These are phyloP conservation scores for Drosophila mulleri DNA, from an alignment of 2,888 invertebrate species.

Conservation along the genomic window DNA sequence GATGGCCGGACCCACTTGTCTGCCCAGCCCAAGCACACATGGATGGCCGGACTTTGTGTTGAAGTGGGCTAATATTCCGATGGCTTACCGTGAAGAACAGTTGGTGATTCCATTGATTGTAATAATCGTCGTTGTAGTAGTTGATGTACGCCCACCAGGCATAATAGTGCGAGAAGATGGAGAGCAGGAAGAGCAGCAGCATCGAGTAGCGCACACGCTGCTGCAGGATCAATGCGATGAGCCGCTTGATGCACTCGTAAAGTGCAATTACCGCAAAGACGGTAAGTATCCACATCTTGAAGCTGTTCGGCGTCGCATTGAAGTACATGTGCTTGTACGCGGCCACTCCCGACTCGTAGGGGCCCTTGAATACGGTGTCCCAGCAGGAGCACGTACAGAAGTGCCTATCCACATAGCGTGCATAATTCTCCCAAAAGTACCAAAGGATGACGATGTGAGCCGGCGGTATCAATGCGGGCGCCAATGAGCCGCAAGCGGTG, in stretches of 20 bases:
- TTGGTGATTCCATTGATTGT: slow-evolving; percentile 90
- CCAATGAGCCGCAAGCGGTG: slow-evolving; percentile 84
- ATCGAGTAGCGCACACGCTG: slow-evolving; percentile 87
- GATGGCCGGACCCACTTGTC: slow-evolving; percentile 20
- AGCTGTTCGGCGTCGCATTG: slow-evolving; percentile 88
- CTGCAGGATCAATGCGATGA: slow-evolving; percentile 86
- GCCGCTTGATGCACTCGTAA: slow-evolving; percentile 88
- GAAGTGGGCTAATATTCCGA: not conserved
- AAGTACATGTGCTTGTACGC: slow-evolving; percentile 90
- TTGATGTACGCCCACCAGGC: slow-evolving; percentile 90
- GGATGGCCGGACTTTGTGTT: slow-evolving; percentile 14
- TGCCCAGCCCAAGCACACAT: slow-evolving; percentile 21
- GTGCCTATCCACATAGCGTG: slow-evolving; percentile 88
- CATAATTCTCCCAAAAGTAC: slow-evolving; percentile 89
- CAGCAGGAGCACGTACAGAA: slow-evolving; percentile 91
- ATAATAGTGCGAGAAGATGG: slow-evolving; percentile 89
- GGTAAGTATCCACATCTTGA: slow-evolving; percentile 89
- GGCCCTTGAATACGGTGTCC: slow-evolving; percentile 91
- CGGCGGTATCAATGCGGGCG: slow-evolving; percentile 87
- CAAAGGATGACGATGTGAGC: slow-evolving; percentile 88
- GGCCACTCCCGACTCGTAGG: slow-evolving; percentile 89
- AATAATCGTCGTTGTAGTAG: slow-evolving; percentile 90
- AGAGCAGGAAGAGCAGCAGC: slow-evolving; percentile 87
- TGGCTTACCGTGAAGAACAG: slow-evolving; percentile 87
- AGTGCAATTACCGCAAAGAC: slow-evolving; percentile 87